phyloP scores from a whole-genome alignment of 1,140 invertebrate species.

The Chymomyza costata region DNA sequence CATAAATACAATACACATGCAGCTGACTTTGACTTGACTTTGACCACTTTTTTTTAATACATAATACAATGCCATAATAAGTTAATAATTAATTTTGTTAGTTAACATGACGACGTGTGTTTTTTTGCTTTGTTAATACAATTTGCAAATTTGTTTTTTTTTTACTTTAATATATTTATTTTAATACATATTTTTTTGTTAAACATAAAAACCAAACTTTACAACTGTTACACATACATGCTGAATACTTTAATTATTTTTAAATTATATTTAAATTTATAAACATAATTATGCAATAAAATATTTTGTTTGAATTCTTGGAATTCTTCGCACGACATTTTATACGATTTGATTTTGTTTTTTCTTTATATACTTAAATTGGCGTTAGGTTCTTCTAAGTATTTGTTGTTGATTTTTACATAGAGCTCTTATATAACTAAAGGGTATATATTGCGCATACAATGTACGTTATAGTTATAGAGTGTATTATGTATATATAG shows the following conservation, averaged over 20 bases:
- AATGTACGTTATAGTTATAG: constrained; percentile 4
- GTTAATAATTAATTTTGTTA: constrained; percentile 57
- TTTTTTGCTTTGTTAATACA: constrained; percentile 51
- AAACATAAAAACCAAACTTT: constrained; percentile 41
- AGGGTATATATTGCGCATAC: constrained; percentile 11
- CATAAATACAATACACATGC: constrained; percentile 53
- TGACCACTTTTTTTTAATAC: constrained; percentile 26
- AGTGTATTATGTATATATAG: constrained; percentile 19
- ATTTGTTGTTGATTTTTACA: constrained; percentile 54
- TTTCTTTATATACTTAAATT: constrained; percentile 49
- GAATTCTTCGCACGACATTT: constrained; percentile 55
- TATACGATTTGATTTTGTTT: constrained; percentile 15
- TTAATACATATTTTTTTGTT: too few species aligned
- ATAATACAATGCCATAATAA: constrained; percentile 45
- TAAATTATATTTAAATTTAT: constrained; percentile 23
- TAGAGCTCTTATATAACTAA: constrained; percentile 42
- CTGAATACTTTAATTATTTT: constrained; percentile 22
- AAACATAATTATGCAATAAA: constrained; percentile 42
- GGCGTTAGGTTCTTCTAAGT: constrained; percentile 68
- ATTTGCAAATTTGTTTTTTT: constrained; percentile 44
- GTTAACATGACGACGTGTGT: constrained; percentile 72
- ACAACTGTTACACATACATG: constrained; percentile 47
- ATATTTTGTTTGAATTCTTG: constrained; percentile 47
- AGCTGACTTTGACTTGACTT: too few species aligned
- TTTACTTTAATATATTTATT: too few species aligned